phyloP scores from a whole-genome alignment of 2,797 vertebrate genomes.

The Crocodylus rhombifer region DNA sequence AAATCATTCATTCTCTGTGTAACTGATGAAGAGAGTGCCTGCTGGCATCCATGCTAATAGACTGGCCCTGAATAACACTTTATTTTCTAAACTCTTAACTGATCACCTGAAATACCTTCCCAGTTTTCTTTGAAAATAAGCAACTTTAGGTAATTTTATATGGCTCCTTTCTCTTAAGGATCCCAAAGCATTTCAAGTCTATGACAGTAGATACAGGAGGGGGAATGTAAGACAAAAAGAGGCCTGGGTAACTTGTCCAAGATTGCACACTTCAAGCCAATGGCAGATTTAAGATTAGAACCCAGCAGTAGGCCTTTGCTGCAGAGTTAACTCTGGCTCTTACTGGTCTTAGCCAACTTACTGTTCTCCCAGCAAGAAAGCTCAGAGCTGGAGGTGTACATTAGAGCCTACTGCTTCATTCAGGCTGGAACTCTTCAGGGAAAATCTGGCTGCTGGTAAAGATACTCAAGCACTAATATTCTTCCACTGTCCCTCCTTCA shows the following conservation, averaged over 20 bases:
- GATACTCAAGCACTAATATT: not conserved
- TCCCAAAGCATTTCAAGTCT: not conserved
- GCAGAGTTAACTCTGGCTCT: not conserved
- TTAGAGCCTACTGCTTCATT: too few relatives aligned
- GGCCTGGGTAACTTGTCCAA: too few relatives aligned
- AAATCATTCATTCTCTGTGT: conserved; percentile 27
- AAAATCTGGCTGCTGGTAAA: too few relatives aligned
- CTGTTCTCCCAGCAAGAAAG: too few relatives aligned
- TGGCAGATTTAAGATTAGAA: too few relatives aligned
- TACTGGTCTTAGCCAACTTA: not conserved
- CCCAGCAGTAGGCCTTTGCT: not conserved
- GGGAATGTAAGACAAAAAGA: too few relatives aligned
- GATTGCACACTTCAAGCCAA: too few relatives aligned
- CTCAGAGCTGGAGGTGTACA: too few relatives aligned
- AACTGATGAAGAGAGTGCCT: not conserved
- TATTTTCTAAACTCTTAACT: not conserved
- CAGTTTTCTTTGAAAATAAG: not conserved
- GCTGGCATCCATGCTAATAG: conserved; percentile 47
- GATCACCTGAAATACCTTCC: not conserved
- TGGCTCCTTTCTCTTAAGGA: not conserved
- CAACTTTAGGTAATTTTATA: not conserved
- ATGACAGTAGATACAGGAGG: not conserved
- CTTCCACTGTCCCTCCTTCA: fast-evolving
- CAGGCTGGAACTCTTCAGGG: too few relatives aligned
- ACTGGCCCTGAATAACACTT: not conserved